phyloP scores from a whole-genome alignment of 2,888 invertebrate species.

The Clivina fossor region DNA sequence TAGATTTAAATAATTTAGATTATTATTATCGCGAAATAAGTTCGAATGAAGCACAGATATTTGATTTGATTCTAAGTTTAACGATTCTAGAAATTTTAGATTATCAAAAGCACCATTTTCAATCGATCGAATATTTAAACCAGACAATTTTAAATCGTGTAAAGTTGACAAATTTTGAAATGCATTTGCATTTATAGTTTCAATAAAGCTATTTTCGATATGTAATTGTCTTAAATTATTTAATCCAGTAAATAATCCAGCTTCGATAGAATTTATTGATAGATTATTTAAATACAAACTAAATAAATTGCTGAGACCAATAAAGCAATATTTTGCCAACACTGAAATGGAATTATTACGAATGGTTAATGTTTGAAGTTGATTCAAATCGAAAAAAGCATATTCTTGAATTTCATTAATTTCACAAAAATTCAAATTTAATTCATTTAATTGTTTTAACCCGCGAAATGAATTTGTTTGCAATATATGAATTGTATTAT shows the following conservation, averaged over 20 bases:
- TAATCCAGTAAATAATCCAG: constrained; percentile 8
- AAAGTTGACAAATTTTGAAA: neutral
- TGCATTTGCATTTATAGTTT: neutral
- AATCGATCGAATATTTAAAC: neutral
- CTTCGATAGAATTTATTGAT: neutral
- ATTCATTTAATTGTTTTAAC: neutral
- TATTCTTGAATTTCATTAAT: neutral
- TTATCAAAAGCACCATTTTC: constrained; percentile 3
- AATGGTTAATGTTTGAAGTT: neutral
- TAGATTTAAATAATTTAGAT: neutral
- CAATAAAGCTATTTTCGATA: neutral
- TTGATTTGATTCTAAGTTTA: constrained; percentile 10
- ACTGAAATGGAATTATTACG: neutral
- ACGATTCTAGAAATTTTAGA: neutral
- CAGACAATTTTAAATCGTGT: neutral
- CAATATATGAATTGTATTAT: constrained; percentile 3
- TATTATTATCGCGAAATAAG: constrained; percentile 1
- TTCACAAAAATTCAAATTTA: neutral
- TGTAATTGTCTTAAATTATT: neutral
- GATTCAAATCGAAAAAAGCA: neutral
- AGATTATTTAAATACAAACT: constrained; percentile 4
- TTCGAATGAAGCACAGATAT: constrained; percentile 2
- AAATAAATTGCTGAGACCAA: neutral
- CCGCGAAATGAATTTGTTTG: neutral
- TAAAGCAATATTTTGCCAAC: neutral